A percentile compares a stretch with the other conserved stretches of the same genome.
These are phyloP conservation scores for Cuniculus paca DNA, from an alignment of 2,797 vertebrate species.

Conservation along the genomic window DNA sequence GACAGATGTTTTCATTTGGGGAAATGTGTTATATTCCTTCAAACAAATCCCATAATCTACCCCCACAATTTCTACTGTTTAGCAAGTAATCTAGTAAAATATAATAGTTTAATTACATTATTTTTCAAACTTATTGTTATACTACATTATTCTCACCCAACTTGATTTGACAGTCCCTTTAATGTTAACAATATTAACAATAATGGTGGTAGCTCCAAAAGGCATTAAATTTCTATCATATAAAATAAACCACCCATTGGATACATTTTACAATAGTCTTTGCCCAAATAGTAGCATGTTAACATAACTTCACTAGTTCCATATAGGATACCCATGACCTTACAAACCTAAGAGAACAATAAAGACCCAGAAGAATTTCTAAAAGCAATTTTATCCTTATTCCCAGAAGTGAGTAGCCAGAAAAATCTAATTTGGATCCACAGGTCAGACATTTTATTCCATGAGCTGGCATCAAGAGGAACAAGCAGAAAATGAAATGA, in stretches of 20 bases:
- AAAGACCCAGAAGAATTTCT: constrained; percentile 72
- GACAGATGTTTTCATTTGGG: constrained; percentile 82
- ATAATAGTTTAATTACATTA: constrained; percentile 79
- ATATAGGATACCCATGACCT: constrained; percentile 7
- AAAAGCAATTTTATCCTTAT: constrained; percentile 63
- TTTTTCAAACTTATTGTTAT: constrained; percentile 77
- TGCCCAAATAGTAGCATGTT: constrained; percentile 57
- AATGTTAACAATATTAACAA: constrained; percentile 75
- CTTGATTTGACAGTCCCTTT: constrained; percentile 61
- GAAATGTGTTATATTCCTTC: constrained; percentile 82
- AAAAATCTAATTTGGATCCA: constrained; percentile 72
- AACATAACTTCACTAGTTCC: constrained; percentile 59
- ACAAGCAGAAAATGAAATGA: constrained; percentile 60
- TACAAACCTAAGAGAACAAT: constrained; percentile 61
- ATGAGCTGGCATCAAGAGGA: constrained; percentile 32
- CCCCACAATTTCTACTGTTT: constrained; percentile 77
- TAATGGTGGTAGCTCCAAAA: constrained; percentile 63
- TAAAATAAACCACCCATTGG: constrained; percentile 67
- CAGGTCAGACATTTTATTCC: constrained; percentile 64
- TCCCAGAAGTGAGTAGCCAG: constrained; percentile 62
- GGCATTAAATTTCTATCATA: constrained; percentile 66
- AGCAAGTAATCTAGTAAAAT: constrained; percentile 80
- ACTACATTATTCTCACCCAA: constrained; percentile 71
- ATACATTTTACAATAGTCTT: constrained; percentile 63
- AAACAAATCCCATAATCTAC: constrained; percentile 84